Evolutionary conservation across 2,113 vertebrate species (phyloP).

Genomic region (Corvus hawaiiensis): DNA sequence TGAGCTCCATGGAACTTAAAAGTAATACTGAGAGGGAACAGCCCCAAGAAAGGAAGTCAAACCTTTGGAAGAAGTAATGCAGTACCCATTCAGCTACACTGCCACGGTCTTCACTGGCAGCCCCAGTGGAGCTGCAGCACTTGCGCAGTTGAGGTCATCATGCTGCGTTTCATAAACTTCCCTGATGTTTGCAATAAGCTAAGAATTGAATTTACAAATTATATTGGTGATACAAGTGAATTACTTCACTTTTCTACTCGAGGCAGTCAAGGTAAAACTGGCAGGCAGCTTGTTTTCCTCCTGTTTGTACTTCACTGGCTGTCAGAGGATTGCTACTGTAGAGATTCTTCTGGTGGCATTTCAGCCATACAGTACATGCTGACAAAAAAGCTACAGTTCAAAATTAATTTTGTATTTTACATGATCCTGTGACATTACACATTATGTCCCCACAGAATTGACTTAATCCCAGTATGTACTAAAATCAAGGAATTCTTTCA

Average conservation of each 20-base stretch:
- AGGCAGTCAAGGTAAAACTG: background rate
- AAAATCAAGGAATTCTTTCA: background rate
- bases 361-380: background rate
- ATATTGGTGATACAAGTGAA: background rate
- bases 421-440: background rate
- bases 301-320: background rate
- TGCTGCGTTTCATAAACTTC: background rate
- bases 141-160: background rate
- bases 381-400: background rate
- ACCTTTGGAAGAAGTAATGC: background rate
- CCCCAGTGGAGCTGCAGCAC: background rate
- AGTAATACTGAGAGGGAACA: constrained; percentile 16
- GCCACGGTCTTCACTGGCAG: accelerated
- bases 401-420: background rate
- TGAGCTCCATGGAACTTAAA: constrained; percentile 47
- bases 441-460: background rate
- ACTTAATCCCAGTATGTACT: background rate
- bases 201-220: background rate
- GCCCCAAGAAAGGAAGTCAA: background rate
- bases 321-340: background rate
- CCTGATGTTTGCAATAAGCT: background rate
- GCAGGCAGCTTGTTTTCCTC: background rate
- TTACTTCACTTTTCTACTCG: background rate
- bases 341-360: background rate
- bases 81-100: background rate